A percentile compares a stretch with the other conserved stretches of the same genome.
These are phyloP conservation scores for Gymnoscopelus braueri DNA, from an alignment of 2,797 vertebrate genomes.

Conservation along the genomic window DNA sequence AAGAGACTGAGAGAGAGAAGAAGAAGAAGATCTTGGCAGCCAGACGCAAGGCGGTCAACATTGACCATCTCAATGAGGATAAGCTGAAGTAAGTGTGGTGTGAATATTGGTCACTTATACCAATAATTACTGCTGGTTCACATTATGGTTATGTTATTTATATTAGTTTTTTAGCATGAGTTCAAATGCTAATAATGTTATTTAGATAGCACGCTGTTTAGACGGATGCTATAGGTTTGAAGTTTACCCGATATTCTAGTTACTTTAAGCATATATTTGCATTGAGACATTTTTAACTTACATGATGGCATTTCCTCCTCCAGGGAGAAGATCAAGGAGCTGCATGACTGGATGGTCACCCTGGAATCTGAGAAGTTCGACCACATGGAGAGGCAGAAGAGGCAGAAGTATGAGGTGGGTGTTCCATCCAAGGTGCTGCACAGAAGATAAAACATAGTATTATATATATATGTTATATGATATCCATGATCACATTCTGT, in stretches of 20 bases:
- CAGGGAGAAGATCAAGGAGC: constrained; percentile 96
- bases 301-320: background rate
- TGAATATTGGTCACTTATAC: too few relatives aligned
- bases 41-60: constrained; percentile 93
- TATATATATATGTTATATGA: too few relatives aligned
- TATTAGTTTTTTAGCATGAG: too few relatives aligned
- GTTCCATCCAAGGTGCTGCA: background rate
- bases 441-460: background rate
- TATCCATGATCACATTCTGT: too few relatives aligned
- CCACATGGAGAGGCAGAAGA: constrained; percentile 93
- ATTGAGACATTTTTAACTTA: background rate
- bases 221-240: too few relatives aligned
- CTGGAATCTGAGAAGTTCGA: constrained; percentile 97
- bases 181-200: too few relatives aligned
- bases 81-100: constrained; percentile 87
- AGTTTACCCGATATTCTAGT: too few relatives aligned
- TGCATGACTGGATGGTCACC: constrained; percentile 90
- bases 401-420: constrained; percentile 97
- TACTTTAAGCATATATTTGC: background rate
- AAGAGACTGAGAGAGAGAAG: constrained; percentile 97
- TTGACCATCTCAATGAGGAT: constrained; percentile 95
- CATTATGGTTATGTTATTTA: too few relatives aligned
- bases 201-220: too few relatives aligned
- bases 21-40: constrained; percentile 97
- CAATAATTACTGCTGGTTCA: too few relatives aligned